A percentile compares a stretch with the other conserved stretches of the same genome.
phyloP scores from a whole-genome alignment of 2,797 vertebrate genomes.

The Graptemys geographica region DNA sequence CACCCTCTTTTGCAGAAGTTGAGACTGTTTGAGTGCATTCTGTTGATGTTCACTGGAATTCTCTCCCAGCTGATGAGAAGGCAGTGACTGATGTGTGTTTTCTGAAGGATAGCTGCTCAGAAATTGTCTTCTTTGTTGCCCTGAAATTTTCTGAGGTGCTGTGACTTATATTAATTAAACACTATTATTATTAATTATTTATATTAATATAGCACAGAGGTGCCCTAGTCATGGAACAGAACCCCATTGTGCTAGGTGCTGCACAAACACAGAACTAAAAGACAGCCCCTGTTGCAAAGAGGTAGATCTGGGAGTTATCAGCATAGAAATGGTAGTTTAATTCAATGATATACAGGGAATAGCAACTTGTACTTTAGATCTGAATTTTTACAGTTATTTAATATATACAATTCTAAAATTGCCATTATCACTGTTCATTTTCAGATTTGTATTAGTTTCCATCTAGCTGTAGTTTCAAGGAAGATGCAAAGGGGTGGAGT shows the following conservation, averaged over 20 bases:
- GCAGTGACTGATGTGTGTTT: background rate
- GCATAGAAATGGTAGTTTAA: background rate
- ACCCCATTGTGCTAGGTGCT: rapidly evolving
- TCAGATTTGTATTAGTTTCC: background rate
- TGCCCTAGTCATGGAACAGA: background rate
- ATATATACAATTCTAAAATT: background rate
- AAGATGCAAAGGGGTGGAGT: background rate
- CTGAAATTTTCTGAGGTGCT: background rate
- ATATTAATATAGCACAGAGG: background rate
- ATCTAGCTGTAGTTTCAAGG: background rate
- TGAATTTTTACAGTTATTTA: background rate
- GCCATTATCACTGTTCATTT: background rate
- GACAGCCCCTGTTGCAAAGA: background rate
- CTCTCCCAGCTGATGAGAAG: background rate
- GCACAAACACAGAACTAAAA: background rate
- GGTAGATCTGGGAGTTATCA: background rate
- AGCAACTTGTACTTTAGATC: background rate
- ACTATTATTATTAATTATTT: background rate
- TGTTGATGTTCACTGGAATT: background rate
- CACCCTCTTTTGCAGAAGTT: rapidly evolving
- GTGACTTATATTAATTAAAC: background rate
- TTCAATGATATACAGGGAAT: background rate
- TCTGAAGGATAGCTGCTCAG: background rate
- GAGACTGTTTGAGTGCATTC: background rate
- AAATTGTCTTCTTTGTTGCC: background rate